Base-by-base conservation (phyloP, 1,140 invertebrate genomes). In the Marisa cornuarietis region DNA sequence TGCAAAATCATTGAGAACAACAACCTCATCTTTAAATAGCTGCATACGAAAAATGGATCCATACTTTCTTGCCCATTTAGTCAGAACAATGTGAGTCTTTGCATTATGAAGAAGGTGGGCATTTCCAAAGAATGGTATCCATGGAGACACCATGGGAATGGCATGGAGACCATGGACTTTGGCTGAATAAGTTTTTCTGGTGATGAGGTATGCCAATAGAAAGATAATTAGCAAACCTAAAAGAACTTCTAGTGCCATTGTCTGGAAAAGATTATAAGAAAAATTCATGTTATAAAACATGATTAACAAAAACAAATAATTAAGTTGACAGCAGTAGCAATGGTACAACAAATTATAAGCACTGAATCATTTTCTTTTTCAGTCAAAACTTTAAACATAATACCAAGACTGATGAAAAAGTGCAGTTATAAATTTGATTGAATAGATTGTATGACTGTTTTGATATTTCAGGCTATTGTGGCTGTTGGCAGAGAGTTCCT, bases 41-140 rank as follows among this genome's bases (percentile, higher is more conserved):
- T 79, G 78, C 51, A 88, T 82, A 62, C 82, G 58, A 74, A 84
- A 89, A 14, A 89, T 79, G 5, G 84, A 80, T 0, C 88, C 88
- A 58, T 85, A 86, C 10, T 77, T 82, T 71, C 83, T 66, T 4
- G 84, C 75, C 82, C 84, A 86, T 10, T 87, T 83, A 22, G 83
- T 76, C 51, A 89, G 78, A 13, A 83, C 81, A 13, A 85, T 61
- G 71, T 89, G 86, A 24, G 83, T 84, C 11, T 79, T 81, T 20
- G 82, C 71, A 79, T 84, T 73, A 68, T 87, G 84, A 8, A 88
- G 74, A 31, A 78, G 76, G 7, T 79, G 42, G 0, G 82, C 73
- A 73, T 89, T 88, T 7, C 88, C 88, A 31, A 89, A n/a, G 24
- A 86, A 71, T 7, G 88, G 88, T 22, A 82, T 79, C 71, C 84